A percentile compares a stretch with the other conserved stretches of the same genome.
Evolutionary conservation across 2,888 invertebrate genomes (phyloP).

Genomic region (Drosophila cognata): DNA sequence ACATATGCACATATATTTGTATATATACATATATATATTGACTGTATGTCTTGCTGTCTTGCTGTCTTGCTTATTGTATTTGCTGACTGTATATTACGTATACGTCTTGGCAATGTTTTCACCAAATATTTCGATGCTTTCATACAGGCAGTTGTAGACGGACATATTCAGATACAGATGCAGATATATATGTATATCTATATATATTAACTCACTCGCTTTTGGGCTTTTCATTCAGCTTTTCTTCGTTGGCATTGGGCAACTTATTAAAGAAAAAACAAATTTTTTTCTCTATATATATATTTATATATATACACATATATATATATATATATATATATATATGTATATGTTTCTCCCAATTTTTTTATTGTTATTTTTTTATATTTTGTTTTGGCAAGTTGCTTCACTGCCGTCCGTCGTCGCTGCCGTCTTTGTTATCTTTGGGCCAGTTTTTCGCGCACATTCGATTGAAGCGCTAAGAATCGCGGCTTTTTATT

Average conservation of each 20-base stretch:
- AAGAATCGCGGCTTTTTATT: conserved; percentile 45
- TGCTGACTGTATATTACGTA: conserved; percentile 55
- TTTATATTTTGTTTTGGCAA: conserved; percentile 51
- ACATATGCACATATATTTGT: not conserved
- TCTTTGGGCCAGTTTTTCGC: conserved; percentile 53
- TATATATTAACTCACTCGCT: conserved; percentile 27
- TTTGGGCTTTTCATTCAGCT: conserved; percentile 57
- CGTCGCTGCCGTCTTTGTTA: conserved; percentile 32
- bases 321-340: not conserved
- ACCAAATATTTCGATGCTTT: conserved; percentile 46
- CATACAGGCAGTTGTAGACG: conserved; percentile 15
- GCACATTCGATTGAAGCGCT: conserved; percentile 54
- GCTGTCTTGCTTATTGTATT: conserved; percentile 10
- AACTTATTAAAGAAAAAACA: conserved; percentile 55
- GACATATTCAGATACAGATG: conserved; percentile 7
- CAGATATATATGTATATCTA: not conserved
- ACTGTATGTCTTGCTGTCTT: not conserved
- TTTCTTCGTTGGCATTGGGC: conserved; percentile 63
- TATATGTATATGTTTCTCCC: not conserved
- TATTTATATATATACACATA: conserved; percentile 3
- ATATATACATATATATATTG: not conserved
- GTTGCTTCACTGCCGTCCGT: conserved; percentile 32
- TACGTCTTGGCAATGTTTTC: conserved; percentile 60
- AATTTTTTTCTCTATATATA: conserved; percentile 20
- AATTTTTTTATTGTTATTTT: conserved; percentile 15